Evolutionary conservation across 2,888 invertebrate species (phyloP).

Genomic region (Plagodis pulveraria): DNA sequence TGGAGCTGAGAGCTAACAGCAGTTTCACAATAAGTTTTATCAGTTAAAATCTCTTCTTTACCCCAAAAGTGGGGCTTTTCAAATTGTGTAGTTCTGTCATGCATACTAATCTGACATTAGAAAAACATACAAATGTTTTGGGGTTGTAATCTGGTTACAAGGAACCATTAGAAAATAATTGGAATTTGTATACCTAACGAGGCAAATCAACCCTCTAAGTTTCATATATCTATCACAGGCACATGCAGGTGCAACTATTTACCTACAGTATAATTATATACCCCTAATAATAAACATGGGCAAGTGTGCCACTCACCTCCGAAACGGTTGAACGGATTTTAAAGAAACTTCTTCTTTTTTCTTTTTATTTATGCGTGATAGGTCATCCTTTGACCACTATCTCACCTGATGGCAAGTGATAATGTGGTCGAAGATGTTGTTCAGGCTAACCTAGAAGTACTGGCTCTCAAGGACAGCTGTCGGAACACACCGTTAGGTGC

Average conservation of each 20-base stretch:
- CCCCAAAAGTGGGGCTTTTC: slow-evolving; percentile 19
- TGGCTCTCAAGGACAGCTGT: too few species aligned
- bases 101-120: slow-evolving; percentile 23
- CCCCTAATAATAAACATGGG: too few species aligned
- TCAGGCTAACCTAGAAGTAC: too few species aligned
- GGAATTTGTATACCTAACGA: slow-evolving; percentile 34
- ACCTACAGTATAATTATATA: too few species aligned
- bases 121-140: slow-evolving; percentile 12
- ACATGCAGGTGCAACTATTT: slow-evolving; percentile 21
- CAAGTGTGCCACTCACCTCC: too few species aligned
- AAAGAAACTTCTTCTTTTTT: too few species aligned
- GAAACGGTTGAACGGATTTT: too few species aligned
- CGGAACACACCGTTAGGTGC: too few species aligned
- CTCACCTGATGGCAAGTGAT: too few species aligned
- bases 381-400: too few species aligned
- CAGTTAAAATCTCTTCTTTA: slow-evolving; percentile 17
- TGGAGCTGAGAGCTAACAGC: background rate
- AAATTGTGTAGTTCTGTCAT: slow-evolving; percentile 14
- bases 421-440: too few species aligned
- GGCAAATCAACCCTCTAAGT: slow-evolving; percentile 16
- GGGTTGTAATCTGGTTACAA: slow-evolving; percentile 26
- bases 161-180: slow-evolving; percentile 32
- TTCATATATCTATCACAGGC: background rate
- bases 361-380: too few species aligned
- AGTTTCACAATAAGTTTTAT: slow-evolving; percentile 5